These are phyloP conservation scores for Anoplolepis gracilipes DNA, from an alignment of 1,140 invertebrate genomes.

Conservation along the genomic window DNA sequence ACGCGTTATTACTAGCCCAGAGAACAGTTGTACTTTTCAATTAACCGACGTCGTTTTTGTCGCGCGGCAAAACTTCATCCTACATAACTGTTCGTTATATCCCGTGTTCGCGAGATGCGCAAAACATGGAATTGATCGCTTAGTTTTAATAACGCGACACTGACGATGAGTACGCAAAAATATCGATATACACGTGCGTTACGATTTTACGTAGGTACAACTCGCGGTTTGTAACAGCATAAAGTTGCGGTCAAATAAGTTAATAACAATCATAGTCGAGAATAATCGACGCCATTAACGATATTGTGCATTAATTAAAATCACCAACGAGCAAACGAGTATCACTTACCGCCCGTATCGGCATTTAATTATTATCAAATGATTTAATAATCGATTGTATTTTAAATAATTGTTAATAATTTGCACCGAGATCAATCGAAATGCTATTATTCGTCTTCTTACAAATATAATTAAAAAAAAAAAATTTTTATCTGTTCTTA, in stretches of 20 bases:
- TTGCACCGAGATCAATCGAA: not conserved
- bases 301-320: constrained; percentile 56
- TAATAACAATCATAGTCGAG: constrained; percentile 50
- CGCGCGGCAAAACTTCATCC: constrained; percentile 7
- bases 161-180: not conserved
- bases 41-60: constrained; percentile 43
- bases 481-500: not conserved
- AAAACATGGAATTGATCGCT: constrained; percentile 15
- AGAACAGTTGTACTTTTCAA: constrained; percentile 32
- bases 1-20: constrained; percentile 25
- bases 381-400: constrained; percentile 44
- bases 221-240: constrained; percentile 9
- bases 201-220: not conserved
- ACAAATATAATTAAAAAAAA: not conserved
- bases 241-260: constrained; percentile 23
- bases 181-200: not conserved
- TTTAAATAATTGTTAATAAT: constrained; percentile 44
- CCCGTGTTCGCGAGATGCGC: not conserved
- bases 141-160: constrained; percentile 12
- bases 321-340: constrained; percentile 43
- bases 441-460: not conserved
- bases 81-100: not conserved
- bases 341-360: constrained; percentile 24
- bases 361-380: constrained; percentile 32
- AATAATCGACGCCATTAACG: constrained; percentile 52